Conservation (phyloP, 2,113 vertebrate genomes). For the Alaudala cheleensis region DNA sequence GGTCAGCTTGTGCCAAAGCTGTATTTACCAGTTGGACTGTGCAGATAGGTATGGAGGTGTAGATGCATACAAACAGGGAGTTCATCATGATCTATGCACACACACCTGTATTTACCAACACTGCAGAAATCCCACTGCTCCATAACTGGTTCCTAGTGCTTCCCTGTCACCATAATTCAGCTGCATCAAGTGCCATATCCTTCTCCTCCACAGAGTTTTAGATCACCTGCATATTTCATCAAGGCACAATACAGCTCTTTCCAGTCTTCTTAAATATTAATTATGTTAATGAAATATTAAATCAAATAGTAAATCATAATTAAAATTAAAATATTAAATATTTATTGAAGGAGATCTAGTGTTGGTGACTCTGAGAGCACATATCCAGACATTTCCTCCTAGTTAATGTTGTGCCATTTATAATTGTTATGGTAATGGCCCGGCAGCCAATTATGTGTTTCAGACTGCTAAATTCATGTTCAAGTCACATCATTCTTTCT, state of each 20-base stretch:
- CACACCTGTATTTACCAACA: neutral
- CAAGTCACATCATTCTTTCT: neutral
- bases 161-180: neutral
- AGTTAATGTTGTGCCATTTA: constrained; percentile 1
- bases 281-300: constrained; percentile 41
- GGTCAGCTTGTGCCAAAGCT: neutral
- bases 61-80: no score
- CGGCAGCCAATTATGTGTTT: neutral
- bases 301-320: neutral
- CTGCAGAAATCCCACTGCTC: neutral
- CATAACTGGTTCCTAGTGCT: neutral
- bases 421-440: constrained; percentile 18
- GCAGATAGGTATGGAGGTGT: neutral
- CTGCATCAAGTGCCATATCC: neutral
- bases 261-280: constrained; percentile 32
- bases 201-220: neutral
- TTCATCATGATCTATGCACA: neutral
- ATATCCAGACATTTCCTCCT: neutral
- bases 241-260: neutral
- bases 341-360: neutral
- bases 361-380: neutral
- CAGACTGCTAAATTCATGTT: neutral
- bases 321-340: constrained; percentile 48
- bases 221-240: constrained; percentile 11
- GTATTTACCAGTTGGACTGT: neutral